A percentile compares a stretch with the other conserved stretches of the same genome.
Evolutionary conservation across 2,888 invertebrate species (phyloP).

Genomic region (Luperina testacea): DNA sequence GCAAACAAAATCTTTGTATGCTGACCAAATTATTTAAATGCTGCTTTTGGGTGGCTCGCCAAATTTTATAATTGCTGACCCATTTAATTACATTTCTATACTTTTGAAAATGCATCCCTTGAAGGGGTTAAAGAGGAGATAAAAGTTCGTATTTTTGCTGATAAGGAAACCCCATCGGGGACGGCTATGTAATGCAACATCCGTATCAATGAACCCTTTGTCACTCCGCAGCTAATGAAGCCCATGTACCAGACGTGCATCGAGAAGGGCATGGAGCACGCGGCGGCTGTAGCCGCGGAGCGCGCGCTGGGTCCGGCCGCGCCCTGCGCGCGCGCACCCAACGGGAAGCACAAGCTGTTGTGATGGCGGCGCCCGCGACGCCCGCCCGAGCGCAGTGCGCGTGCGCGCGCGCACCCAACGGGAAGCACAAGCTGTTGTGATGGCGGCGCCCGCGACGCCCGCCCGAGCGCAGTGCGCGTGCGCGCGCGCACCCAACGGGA

Average conservation of each 20-base stretch:
- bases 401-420: conserved; percentile 80
- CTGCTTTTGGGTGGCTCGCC: too few relatives aligned
- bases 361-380: conserved; percentile 79
- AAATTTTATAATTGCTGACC: too few relatives aligned
- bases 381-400: neutral
- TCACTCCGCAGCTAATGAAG: conserved; percentile 92
- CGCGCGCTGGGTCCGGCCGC: conserved; percentile 89
- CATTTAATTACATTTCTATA: too few relatives aligned
- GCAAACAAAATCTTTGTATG: too few relatives aligned
- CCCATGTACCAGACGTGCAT: conserved; percentile 95
- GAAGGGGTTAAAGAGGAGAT: neutral
- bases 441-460: conserved; percentile 41
- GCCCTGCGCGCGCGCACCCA: conserved; percentile 69
- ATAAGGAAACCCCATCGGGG: neutral
- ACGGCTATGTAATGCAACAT: neutral
- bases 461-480: neutral
- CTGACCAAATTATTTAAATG: too few relatives aligned
- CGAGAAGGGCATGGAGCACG: conserved; percentile 95
- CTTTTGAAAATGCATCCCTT: neutral
- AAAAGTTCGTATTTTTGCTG: neutral
- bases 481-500: conserved; percentile 86
- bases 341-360: conserved; percentile 91
- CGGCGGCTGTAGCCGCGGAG: conserved; percentile 94
- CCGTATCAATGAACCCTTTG: fast-evolving
- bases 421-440: conserved; percentile 92